These are phyloP conservation scores for Trichonephila clavipes DNA, from an alignment of 1,140 invertebrate genomes.

Conservation along the genomic window DNA sequence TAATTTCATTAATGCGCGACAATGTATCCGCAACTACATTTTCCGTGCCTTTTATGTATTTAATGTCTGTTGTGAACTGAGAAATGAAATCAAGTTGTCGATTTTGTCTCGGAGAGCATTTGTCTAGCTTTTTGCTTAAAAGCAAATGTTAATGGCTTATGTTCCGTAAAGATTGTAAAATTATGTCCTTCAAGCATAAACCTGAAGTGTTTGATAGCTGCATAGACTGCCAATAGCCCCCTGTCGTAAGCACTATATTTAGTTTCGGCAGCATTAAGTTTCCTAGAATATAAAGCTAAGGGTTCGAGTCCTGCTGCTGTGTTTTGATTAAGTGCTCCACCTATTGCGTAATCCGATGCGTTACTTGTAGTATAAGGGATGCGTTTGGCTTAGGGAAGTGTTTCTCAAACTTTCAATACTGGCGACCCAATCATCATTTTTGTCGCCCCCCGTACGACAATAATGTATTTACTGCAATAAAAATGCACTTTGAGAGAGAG, in stretches of 20 bases:
- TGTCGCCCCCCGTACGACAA: too few relatives aligned
- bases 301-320: too few relatives aligned
- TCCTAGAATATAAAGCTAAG: too few relatives aligned
- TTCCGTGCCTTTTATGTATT: slow-evolving; percentile 79
- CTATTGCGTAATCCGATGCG: too few relatives aligned
- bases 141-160: slow-evolving; percentile 79
- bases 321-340: too few relatives aligned
- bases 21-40: slow-evolving; percentile 77
- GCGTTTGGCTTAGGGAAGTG: too few relatives aligned
- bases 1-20: too few relatives aligned
- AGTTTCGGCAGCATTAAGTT: not conserved
- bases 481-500: too few relatives aligned
- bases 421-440: too few relatives aligned
- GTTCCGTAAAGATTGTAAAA: slow-evolving; percentile 78
- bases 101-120: slow-evolving; percentile 76
- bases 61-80: slow-evolving; percentile 80
- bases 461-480: too few relatives aligned
- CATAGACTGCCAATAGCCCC: slow-evolving; percentile 1
- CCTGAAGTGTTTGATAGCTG: slow-evolving; percentile 74
- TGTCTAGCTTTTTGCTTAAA: slow-evolving; percentile 41
- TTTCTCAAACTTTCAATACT: too few relatives aligned
- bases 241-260: slow-evolving; percentile 8
- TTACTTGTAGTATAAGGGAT: too few relatives aligned
- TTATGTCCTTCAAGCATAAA: slow-evolving; percentile 79
- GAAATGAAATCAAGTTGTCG: slow-evolving; percentile 80